Percentiles rank a stretch among this genome's conserved stretches.
These are phyloP conservation scores for Parotocinclus haroldoi DNA, from an alignment of 2,797 vertebrate genomes.

Conservation along the genomic window DNA sequence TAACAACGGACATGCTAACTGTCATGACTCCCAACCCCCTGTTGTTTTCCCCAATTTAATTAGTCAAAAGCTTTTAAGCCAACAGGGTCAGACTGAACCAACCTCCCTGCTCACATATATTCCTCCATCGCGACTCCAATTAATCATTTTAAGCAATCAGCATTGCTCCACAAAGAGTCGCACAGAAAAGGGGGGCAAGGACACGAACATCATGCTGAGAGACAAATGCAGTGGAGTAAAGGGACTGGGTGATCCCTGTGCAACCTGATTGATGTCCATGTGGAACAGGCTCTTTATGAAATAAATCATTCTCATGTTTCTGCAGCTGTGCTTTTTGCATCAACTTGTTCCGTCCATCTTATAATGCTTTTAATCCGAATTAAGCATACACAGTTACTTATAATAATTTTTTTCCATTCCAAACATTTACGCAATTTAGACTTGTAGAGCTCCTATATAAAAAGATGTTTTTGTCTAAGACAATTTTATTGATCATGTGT, in stretches of 20 bases:
- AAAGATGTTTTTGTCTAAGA: no score
- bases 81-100: conserved; percentile 36
- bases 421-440: no score
- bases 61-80: conserved; percentile 32
- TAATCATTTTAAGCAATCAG: conserved; percentile 17
- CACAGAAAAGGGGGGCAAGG: conserved; percentile 1
- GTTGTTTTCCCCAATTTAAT: conserved; percentile 5
- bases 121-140: neutral
- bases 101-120: conserved; percentile 28
- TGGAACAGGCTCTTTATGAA: neutral
- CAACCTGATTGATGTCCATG: neutral
- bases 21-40: neutral
- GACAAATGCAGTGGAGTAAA: neutral
- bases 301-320: conserved; percentile 5
- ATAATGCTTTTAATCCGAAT: no score
- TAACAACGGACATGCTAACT: conserved; percentile 20
- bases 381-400: no score
- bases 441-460: no score
- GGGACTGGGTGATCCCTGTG: neutral
- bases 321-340: neutral
- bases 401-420: no score
- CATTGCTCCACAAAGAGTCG: neutral
- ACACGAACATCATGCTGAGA: neutral
- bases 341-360: no score
- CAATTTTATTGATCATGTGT: no score